Base-by-base conservation (phyloP, 2,888 invertebrate species). In the Scaptomyza cyrtandrae region DNA sequence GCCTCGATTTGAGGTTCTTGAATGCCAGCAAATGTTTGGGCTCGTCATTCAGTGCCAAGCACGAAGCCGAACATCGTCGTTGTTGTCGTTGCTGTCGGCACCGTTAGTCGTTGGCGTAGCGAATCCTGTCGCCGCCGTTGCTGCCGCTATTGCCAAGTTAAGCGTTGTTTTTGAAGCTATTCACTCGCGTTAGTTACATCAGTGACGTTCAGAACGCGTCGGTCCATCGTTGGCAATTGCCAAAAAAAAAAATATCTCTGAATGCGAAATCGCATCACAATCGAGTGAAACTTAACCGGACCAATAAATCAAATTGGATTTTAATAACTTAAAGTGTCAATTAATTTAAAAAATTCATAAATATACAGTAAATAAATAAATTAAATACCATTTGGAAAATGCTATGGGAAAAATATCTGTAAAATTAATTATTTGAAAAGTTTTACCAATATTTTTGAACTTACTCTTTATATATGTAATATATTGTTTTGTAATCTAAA, bases 21-120 rank as follows among this genome's bases (percentile, higher is more conserved):
- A 66, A 68, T 56, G 62, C 55, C 61, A 68, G 61, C 62, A 61
- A 75, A 63, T 72, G 72, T 50, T 74, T 62, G 49, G 68, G 64
- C 62, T 71, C 78, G 78, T 75, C 80, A 86, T 80, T 73, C 74
- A 73, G 78, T 75, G 75, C 62, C 75, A 80, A 74, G 84, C 80
- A 70, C 75, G 69, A 72, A 80, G 70, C 84, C 80, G 85, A 83
- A 70, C 74, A 71, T 56, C 60, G 58, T 81, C 81, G 86, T 19
- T 35, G 63, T 31, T 57, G 57, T 54, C 60, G 71, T 56, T 59
- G 55, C 55, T 50, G 54, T 59, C 77, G 77, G 66, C 64, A 68
- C 62, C 49, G 62, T 57, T 58, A 56, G 66, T 57, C 66, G 57
- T 56, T 54, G 52, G 71, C 68, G 78, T 70, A 56, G 60, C 62